Evolutionary conservation across 2,888 invertebrate species (phyloP), one percentile per base, ranked within the genome.

Genomic region (Lochmaea crataegi): DNA sequence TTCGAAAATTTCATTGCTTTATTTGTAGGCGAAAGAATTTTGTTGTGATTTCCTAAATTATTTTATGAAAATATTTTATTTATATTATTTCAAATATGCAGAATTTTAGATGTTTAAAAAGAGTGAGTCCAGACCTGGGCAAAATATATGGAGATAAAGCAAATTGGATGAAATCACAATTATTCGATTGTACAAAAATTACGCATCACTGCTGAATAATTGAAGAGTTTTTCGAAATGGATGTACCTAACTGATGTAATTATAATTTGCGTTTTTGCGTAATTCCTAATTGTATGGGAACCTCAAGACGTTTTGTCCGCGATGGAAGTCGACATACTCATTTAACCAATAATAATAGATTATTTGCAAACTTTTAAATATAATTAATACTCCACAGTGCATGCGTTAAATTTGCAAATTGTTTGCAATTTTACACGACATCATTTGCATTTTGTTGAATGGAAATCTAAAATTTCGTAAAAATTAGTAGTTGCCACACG

Each of bases 351-450:
- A 83, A 83, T 83, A 83, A 82, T 83, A 83, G 83, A 83, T 83
- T 82, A 83, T 83, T 83, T 83, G 78, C 81, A 73, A 80, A 81
- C 77, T 80, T 80, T 82, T 81, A 82, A 82, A 81, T 80, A 82
- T 83, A 83, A 83, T 83, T 83, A 83, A 82, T 79, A 80, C 76
- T 80, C 77, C 78, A 79, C 77, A 67, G 78, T 82, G 81, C 82
- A 82, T 82, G 83, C 83, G 83, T 83, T 80, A 83, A 83, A 83
- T 83, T 83, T 81, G 82, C 82, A 83, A 83, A 83, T 83, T 78
- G 81, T 83, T 83, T 81, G 81, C 83, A 83, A 83, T 83, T 82
- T 83, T 82, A 83, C 83, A 82, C 82, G 81, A 82, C 82, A 82
- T 80, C 81, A 83, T 83, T 83, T 82, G 81, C 82, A 83, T 83